phyloP scores from a whole-genome alignment of 2,113 vertebrate genomes.

The Daboia siamensis region DNA sequence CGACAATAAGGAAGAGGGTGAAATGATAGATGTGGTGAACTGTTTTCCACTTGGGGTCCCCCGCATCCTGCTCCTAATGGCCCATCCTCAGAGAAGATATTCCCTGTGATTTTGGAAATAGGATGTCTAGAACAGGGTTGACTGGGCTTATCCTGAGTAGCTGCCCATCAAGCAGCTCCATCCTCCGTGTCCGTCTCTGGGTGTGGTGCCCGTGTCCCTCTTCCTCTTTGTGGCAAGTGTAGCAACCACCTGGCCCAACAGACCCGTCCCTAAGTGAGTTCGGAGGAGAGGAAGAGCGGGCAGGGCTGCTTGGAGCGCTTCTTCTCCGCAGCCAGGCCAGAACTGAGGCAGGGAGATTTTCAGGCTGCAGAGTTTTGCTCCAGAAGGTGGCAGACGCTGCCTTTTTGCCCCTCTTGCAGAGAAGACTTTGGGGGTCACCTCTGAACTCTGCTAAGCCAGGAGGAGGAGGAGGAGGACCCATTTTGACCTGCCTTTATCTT shows the following conservation, averaged over 20 bases:
- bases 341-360: not conserved
- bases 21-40: not conserved
- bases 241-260: not conserved
- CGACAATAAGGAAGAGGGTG: not conserved
- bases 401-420: not conserved
- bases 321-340: not conserved
- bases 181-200: not conserved
- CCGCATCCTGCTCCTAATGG: not conserved
- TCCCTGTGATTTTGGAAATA: not conserved
- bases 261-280: not conserved
- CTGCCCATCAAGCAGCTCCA: not conserved
- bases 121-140: not conserved
- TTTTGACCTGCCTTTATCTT: not conserved
- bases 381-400: not conserved
- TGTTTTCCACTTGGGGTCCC: not conserved
- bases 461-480: not conserved
- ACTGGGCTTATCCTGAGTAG: not conserved
- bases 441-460: accelerated
- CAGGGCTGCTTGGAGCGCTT: not conserved
- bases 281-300: not conserved
- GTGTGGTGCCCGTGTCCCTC: not conserved
- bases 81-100: not conserved
- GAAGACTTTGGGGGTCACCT: not conserved
- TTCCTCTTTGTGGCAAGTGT: not conserved
- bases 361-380: not conserved